Base-by-base conservation (phyloP, 2,797 vertebrate genomes). In the Cebuella pygmaea region DNA sequence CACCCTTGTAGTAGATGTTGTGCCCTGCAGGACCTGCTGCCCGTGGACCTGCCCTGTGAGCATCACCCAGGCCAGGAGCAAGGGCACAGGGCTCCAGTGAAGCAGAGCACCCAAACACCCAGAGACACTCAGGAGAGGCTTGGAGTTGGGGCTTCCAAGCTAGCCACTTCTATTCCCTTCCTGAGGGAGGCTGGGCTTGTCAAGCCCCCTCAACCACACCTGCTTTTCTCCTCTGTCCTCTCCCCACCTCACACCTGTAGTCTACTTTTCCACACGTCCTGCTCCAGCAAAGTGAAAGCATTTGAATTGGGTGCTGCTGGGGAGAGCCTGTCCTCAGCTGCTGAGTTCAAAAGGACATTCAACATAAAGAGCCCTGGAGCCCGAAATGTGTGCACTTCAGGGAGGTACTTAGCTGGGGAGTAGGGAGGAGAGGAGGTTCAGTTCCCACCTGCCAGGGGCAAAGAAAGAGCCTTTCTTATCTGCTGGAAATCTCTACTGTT, bases 11-110 rank as follows among this genome's bases (percentile, higher is more conserved):
- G n/a, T 39, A 30, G 76, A 9, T 2, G 36, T 15, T 19, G 0
- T 1, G 14, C 7, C 1, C n/a, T 3, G 5, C 24, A 13, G 48
- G 61, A 61, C 67, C 24, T 1, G 1, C n/a, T 57, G 46, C 10
- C 41, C 11, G 3, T 30, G 44, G 0, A 67, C 33, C 75, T 33
- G 24, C 27, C 36, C 79, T 67, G 61, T 44, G 11, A 55, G 64
- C 33, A 72, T 26, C 4, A 1, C 41, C 83, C 44, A 26, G 33
- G 41, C 30, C 27, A 26, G 75, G 50, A 46, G n/a, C 55, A 92
- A 4, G 5, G 27, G n/a, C 30, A 13, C 2, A 5, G 44, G 89
- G 78, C 15, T 91, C 67, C 0, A 0, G 41, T 2, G 27, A 75
- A 19, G 10, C 33, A 59, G 55, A 24, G 19, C 2, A 7, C 24